phyloP scores from a whole-genome alignment of 2,888 invertebrate species.

The Ryuthela nishihirai region DNA sequence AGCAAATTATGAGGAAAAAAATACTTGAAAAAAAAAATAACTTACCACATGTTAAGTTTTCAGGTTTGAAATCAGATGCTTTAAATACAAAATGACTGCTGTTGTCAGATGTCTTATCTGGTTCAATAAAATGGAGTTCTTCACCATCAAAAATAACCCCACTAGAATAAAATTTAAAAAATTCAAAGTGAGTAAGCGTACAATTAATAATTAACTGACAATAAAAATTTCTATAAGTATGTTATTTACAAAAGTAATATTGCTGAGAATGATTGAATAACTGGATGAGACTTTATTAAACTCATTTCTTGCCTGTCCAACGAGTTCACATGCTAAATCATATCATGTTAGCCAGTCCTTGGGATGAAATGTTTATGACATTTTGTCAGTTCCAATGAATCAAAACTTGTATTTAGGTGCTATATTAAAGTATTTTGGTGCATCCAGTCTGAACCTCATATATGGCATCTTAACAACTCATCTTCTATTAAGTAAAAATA shows the following conservation, averaged over 20 bases:
- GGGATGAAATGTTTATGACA: no score
- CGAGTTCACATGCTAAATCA: no score
- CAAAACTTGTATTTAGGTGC: no score
- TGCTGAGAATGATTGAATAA: not conserved
- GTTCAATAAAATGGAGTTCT: conserved; percentile 68
- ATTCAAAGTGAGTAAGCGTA: not conserved
- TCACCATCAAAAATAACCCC: conserved; percentile 76
- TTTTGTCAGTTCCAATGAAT: no score
- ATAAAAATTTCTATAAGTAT: not conserved
- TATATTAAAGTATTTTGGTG: no score
- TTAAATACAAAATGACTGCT: conserved; percentile 63
- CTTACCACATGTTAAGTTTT: conserved; percentile 61
- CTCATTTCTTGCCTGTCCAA: no score
- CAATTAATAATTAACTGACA: not conserved
- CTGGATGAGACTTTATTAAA: no score
- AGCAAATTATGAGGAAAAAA: no score
- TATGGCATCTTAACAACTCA: no score
- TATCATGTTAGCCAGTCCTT: no score
- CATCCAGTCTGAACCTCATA: no score
- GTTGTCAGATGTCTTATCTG: conserved; percentile 46
- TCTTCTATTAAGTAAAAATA: no score
- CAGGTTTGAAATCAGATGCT: conserved; percentile 59
- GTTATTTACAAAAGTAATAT: not conserved
- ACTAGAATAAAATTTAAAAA: conserved; percentile 51
- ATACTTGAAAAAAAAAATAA: conserved; percentile 7